These are phyloP conservation scores for Nothobranchius kuhntae DNA, from an alignment of 2,113 vertebrate species.

Conservation along the genomic window DNA sequence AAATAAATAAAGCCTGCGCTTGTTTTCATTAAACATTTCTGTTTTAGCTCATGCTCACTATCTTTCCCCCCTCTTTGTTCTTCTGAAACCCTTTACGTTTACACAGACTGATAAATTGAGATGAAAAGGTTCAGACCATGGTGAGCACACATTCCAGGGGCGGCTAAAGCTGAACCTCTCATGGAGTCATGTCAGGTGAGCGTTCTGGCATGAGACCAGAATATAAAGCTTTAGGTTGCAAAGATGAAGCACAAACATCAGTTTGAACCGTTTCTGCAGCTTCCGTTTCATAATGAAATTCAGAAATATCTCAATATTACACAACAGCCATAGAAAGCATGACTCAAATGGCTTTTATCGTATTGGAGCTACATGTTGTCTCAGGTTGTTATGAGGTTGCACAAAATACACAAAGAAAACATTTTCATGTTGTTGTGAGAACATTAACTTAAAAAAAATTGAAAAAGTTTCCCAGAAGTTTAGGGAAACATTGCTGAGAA, in stretches of 20 bases:
- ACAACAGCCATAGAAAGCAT: not conserved
- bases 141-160: slow-evolving; percentile 59
- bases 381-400: not conserved
- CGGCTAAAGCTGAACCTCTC: slow-evolving; percentile 33
- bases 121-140: slow-evolving; percentile 27
- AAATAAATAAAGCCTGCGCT: accelerated
- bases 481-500: slow-evolving; percentile 28
- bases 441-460: slow-evolving; percentile 24
- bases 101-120: slow-evolving; percentile 35
- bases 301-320: not conserved
- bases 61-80: no score
- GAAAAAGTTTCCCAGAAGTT: slow-evolving; percentile 48
- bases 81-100: not conserved
- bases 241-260: not conserved
- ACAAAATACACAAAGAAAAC: slow-evolving; percentile 24
- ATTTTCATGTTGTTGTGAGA: slow-evolving; percentile 33
- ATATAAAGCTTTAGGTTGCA: slow-evolving; percentile 50
- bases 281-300: slow-evolving; percentile 12
- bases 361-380: not conserved
- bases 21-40: not conserved
- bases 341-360: not conserved
- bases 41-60: not conserved
- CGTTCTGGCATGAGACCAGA: slow-evolving; percentile 45
- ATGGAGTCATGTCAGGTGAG: slow-evolving; percentile 70
- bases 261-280: not conserved